Conservation (phyloP, 2,113 vertebrate genomes). For the Solenodon paradoxus region DNA sequence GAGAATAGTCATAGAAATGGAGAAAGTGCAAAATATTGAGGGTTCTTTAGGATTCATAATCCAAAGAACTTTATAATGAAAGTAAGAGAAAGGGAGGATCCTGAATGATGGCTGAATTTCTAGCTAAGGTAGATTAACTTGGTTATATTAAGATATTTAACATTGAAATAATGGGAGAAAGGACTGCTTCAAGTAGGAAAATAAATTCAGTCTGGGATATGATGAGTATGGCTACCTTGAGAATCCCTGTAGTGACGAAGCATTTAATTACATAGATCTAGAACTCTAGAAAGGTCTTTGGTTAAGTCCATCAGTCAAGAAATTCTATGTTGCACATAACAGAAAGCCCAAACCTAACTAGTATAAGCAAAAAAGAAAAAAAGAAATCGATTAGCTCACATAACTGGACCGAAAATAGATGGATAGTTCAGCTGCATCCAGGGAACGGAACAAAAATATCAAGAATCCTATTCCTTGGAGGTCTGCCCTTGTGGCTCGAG, state of each 20-base stretch:
- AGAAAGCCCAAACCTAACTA: constrained; percentile 37
- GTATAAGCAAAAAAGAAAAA: neutral
- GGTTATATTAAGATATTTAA: neutral
- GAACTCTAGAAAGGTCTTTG: neutral
- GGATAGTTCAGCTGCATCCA: neutral
- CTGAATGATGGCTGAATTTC: neutral
- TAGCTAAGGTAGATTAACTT: neutral
- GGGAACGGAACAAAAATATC: neutral
- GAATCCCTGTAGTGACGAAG: neutral
- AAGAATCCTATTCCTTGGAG: too few species aligned
- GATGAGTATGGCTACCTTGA: neutral
- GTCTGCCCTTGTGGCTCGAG: too few species aligned
- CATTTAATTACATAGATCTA: neutral
- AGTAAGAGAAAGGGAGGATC: neutral
- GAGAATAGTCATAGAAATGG: neutral
- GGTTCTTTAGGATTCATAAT: neutral
- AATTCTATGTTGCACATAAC: neutral
- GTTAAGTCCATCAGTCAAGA: neutral
- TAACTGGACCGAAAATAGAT: neutral
- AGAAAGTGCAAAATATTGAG: neutral
- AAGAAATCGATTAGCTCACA: neutral
- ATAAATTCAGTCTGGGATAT: neutral
- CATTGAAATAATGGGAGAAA: neutral
- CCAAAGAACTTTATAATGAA: neutral
- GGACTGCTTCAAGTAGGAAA: neutral